phyloP scores from a whole-genome alignment of 2,888 invertebrate species.

The Cantharis nigra region DNA sequence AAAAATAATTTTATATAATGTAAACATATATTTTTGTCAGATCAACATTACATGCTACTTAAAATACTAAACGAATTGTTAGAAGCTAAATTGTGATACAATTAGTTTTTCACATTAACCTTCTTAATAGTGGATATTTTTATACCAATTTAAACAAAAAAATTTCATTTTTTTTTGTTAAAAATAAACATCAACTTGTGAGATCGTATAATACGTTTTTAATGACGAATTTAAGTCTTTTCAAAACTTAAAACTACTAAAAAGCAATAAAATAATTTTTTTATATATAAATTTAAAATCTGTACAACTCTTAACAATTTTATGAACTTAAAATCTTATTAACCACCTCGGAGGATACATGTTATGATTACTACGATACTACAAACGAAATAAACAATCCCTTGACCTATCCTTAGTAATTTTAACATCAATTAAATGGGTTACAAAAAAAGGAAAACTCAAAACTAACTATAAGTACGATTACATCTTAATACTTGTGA shows the following conservation, averaged over 20 bases:
- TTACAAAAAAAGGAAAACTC: not conserved
- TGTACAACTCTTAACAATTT: not conserved
- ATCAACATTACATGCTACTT: not conserved
- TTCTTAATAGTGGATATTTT: not conserved
- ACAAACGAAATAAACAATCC: not conserved
- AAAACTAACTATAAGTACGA: not conserved
- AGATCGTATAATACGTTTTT: slow-evolving; percentile 32
- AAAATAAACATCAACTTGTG: slow-evolving; percentile 28
- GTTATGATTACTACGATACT: not conserved
- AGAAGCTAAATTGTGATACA: not conserved
- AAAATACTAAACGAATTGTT: not conserved
- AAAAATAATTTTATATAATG: not conserved
- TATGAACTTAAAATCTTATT: not conserved
- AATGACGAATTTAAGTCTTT: slow-evolving; percentile 12
- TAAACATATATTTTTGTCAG: slow-evolving; percentile 3
- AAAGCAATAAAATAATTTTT: not conserved
- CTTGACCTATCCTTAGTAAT: not conserved
- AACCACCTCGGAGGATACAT: not conserved
- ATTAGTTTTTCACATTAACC: not conserved
- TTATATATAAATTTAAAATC: not conserved
- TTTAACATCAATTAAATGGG: not conserved
- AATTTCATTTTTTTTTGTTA: not conserved
- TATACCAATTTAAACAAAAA: slow-evolving; percentile 26
- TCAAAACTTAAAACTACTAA: slow-evolving; percentile 5
- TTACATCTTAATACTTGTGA: slow-evolving; percentile 13